These are phyloP conservation scores for Tapera naevia DNA, from an alignment of 2,797 vertebrate species.

Conservation along the genomic window DNA sequence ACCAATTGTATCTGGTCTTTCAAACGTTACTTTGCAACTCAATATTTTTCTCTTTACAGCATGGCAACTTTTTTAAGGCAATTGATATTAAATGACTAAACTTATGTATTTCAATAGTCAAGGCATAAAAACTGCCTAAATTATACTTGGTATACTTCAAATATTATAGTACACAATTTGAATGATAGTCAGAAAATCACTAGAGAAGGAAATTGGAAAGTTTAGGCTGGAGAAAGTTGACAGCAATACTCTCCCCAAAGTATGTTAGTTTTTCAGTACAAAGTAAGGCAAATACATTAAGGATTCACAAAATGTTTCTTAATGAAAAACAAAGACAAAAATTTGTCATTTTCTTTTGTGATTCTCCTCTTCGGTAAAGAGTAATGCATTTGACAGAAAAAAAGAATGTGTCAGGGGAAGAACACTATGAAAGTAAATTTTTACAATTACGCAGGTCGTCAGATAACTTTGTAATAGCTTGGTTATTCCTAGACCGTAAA, in stretches of 20 bases:
- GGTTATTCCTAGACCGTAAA: conserved; percentile 3
- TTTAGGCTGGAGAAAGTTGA: background rate
- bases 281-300: background rate
- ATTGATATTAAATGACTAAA: background rate
- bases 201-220: background rate
- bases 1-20: background rate
- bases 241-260: background rate
- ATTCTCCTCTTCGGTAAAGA: conserved; percentile 3
- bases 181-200: background rate
- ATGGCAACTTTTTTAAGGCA: background rate
- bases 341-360: background rate
- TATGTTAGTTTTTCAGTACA: background rate
- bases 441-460: background rate
- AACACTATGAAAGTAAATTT: conserved; percentile 8
- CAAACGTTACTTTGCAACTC: background rate
- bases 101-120: background rate
- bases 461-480: conserved; percentile 12
- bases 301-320: background rate
- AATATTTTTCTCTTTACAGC: background rate
- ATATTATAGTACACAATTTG: background rate
- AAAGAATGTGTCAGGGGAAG: background rate
- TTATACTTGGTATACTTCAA: background rate
- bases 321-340: conserved; percentile 4
- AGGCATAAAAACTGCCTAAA: background rate
- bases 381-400: background rate